Evolutionary conservation across 2,113 vertebrate genomes (phyloP).

Genomic region (Ictalurus punctatus): DNA sequence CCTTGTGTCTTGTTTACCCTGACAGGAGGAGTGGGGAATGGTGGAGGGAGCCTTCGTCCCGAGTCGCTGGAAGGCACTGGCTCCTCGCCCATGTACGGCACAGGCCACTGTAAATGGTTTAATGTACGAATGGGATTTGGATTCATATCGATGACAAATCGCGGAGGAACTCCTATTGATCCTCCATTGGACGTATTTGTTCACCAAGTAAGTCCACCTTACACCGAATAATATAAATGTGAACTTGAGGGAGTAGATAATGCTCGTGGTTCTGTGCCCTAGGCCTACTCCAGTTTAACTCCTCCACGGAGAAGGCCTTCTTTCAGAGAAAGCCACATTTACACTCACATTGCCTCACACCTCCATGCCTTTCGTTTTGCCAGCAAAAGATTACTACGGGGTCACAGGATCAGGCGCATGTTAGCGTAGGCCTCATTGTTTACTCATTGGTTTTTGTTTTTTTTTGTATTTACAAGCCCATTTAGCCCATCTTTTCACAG

Average conservation of each 20-base stretch:
- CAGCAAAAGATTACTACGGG: background rate
- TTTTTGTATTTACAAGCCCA: background rate
- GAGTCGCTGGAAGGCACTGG: constrained; percentile 31
- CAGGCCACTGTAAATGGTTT: constrained; percentile 89
- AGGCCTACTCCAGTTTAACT: constrained; percentile 3
- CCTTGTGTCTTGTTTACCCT: constrained; percentile 28
- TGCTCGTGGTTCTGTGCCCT: background rate
- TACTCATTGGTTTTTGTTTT: background rate
- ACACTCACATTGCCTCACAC: background rate
- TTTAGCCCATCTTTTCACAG: background rate
- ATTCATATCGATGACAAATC: constrained; percentile 94
- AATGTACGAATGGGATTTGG: constrained; percentile 99
- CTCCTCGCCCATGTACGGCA: constrained; percentile 35
- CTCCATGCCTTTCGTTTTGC: background rate
- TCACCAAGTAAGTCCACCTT: constrained; percentile 84
- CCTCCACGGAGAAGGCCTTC: background rate
- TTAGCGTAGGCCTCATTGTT: constrained; percentile 13
- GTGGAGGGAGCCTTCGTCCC: constrained; percentile 28
- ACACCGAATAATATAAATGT: background rate
- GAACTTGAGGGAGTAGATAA: background rate
- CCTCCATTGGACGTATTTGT: constrained; percentile 94
- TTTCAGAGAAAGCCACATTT: background rate
- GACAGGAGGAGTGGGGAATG: constrained; percentile 40
- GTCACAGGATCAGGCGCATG: background rate
- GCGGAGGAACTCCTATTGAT: constrained; percentile 84